Percentiles rank a stretch among this genome's conserved stretches.
Evolutionary conservation across 2,797 vertebrate species (phyloP).

Genomic region (Typhlichthys subterraneus): DNA sequence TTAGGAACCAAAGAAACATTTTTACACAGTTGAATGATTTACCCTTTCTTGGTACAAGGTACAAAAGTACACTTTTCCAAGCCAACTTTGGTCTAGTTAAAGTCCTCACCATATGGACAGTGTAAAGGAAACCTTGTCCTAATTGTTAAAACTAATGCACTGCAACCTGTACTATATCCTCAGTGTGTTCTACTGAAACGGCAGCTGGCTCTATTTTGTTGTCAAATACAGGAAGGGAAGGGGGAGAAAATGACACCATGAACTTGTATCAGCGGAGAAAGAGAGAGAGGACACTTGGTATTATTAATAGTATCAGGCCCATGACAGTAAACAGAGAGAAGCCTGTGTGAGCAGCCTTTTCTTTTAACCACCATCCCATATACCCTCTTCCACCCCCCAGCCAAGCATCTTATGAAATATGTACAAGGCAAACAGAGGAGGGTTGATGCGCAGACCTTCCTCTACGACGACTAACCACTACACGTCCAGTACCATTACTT

Average conservation of each 20-base stretch:
- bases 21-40: constrained; percentile 9
- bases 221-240: constrained; percentile 78
- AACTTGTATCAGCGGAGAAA: constrained; percentile 66
- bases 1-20: too few relatives aligned
- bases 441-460: constrained; percentile 80
- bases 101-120: constrained; percentile 70
- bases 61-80: constrained; percentile 55
- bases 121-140: constrained; percentile 74
- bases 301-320: constrained; percentile 82
- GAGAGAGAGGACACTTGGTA: constrained; percentile 73
- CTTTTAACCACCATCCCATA: constrained; percentile 72
- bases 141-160: constrained; percentile 78
- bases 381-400: constrained; percentile 59
- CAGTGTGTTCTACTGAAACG: constrained; percentile 53
- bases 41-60: constrained; percentile 18
- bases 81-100: constrained; percentile 55
- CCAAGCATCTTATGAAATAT: constrained; percentile 83
- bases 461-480: constrained; percentile 81
- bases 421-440: constrained; percentile 85
- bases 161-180: constrained; percentile 73
- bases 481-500: constrained; percentile 84
- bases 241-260: constrained; percentile 65
- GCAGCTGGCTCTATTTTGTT: constrained; percentile 78
- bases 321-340: constrained; percentile 82
- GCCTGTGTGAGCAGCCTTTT: constrained; percentile 79